Evolutionary conservation across 2,888 invertebrate species (phyloP).

Genomic region (Morpho deidamia): DNA sequence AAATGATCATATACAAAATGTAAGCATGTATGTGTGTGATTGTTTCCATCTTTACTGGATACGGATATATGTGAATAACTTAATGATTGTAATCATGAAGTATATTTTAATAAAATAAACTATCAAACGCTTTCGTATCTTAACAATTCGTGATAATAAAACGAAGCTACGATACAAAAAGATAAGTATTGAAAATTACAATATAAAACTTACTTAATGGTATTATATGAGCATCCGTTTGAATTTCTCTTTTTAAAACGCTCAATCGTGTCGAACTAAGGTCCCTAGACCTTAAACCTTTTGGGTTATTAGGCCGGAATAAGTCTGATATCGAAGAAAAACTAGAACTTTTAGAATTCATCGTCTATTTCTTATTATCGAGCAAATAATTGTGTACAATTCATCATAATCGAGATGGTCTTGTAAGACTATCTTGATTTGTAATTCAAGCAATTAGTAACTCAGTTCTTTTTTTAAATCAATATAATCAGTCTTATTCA

Average conservation of each 20-base stretch:
- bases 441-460: too few relatives aligned
- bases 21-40: too few relatives aligned
- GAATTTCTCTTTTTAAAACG: conserved; percentile 77
- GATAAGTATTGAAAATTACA: not conserved
- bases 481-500: too few relatives aligned
- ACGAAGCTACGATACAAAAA: too few relatives aligned
- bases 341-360: conserved; percentile 47
- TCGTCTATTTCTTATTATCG: conserved; percentile 20
- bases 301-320: conserved; percentile 59
- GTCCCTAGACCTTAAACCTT: conserved; percentile 48
- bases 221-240: conserved; percentile 74
- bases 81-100: too few relatives aligned
- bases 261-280: conserved; percentile 70
- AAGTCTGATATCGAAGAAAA: conserved; percentile 56
- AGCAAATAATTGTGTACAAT: not conserved
- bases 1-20: too few relatives aligned
- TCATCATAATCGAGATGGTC: conserved; percentile 18
- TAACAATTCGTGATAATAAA: too few relatives aligned
- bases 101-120: too few relatives aligned
- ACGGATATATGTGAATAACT: too few relatives aligned
- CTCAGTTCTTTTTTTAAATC: too few relatives aligned
- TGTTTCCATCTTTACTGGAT: too few relatives aligned
- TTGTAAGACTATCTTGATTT: not conserved
- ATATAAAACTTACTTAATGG: conserved; percentile 51
- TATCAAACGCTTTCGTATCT: too few relatives aligned